Conservation (phyloP, 2,797 vertebrate genomes). For the Oreochromis grahami region DNA sequence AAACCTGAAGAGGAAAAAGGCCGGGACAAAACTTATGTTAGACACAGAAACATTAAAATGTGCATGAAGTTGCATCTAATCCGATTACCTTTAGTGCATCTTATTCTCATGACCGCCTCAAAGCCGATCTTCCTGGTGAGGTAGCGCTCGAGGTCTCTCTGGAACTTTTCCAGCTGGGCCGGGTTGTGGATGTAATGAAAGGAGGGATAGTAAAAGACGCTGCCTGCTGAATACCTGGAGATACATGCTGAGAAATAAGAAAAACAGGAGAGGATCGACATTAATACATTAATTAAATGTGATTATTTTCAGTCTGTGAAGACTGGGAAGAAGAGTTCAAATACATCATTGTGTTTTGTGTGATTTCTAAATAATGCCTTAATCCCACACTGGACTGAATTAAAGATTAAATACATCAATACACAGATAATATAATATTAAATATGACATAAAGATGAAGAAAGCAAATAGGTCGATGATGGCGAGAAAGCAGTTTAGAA, state of each 20-base stretch:
- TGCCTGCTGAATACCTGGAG: constrained; percentile 94
- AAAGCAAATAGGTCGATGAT: background rate
- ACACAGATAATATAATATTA: background rate
- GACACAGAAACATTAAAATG: background rate
- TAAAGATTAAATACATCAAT: background rate
- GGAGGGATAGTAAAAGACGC: constrained; percentile 94
- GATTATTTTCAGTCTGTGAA: background rate
- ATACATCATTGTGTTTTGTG: background rate
- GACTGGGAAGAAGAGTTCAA: background rate
- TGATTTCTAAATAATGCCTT: background rate
- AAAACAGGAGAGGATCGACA: background rate
- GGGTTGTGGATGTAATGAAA: constrained; percentile 89
- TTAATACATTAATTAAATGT: background rate
- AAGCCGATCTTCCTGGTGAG: constrained; percentile 96
- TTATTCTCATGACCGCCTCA: constrained; percentile 98
- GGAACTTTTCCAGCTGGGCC: constrained; percentile 86
- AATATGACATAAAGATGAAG: background rate
- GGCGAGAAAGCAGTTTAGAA: background rate
- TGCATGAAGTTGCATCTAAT: no score
- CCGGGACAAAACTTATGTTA: background rate
- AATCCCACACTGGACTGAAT: background rate
- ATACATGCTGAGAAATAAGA: constrained; percentile 81
- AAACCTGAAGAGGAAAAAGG: constrained; percentile 75
- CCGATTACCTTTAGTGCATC: constrained; percentile 92
- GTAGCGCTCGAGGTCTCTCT: constrained; percentile 92